Base-by-base conservation (phyloP, 64 coral and sea anemone genomes). In the Porites lutea region DNA sequence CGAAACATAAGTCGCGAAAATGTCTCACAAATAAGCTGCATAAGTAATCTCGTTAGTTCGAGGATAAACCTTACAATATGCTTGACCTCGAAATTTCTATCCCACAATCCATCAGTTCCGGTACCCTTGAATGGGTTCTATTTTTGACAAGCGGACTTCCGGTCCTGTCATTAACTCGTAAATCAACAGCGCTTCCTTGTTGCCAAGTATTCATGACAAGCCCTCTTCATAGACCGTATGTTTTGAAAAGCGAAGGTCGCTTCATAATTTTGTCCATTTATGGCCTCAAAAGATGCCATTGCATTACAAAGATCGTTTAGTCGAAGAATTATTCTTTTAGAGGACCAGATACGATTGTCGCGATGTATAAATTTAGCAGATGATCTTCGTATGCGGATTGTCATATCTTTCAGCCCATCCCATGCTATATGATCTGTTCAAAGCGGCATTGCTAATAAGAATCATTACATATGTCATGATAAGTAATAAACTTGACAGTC, bases 401-500 rank as follows among this genome's bases (percentile, higher is more conserved):
- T 84, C 81, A 84, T 60, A 84, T 84, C 14, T 52, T 84, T 57
- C 49, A 46, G 62, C 81, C 81, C 67, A n/a, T 63, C 81, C 81
- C 67, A 55, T 67, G 81, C 63, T 68, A 84, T 52, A 68, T 68
- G 81, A 84, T 84, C 81, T 84, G 11, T 22, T 27, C 64, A 84
- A 83, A 63, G 81, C 63, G 81, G 81, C 27, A 84, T 84, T 84
- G 13, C 61, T 68, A 69, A 84, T 84, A 84, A 84, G 81, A 50
- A 46, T 84, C 65, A 84, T 84, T 84, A 84, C 44, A 16, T 3
- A 63, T 84, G 81, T 52, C 69, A 22, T 68, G 61, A 84, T 69
- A 69, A 84, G 55, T 44, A 14, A 68, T 23, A 8, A 58, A 81
- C 59, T 67, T 67, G 62, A 84, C 61, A 68, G 47, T 3, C 46